Evolutionary conservation across 1,140 invertebrate species (phyloP).

Genomic region (Hesperophylax magnus): DNA sequence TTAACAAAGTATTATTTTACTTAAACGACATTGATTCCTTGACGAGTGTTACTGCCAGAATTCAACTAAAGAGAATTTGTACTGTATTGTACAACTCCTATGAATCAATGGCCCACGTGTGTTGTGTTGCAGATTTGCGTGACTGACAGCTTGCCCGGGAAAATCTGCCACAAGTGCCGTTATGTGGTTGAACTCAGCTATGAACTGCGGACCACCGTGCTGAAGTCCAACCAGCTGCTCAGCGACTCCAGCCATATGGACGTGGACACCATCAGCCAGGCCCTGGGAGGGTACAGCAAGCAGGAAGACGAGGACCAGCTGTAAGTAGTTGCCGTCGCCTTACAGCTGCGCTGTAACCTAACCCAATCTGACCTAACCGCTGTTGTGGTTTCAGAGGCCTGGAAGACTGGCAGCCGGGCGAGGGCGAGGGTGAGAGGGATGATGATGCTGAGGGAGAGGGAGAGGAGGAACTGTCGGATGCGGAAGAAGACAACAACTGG

Average conservation of each 20-base stretch:
- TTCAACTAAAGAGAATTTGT: too few species aligned
- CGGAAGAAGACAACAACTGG: slow-evolving; percentile 2
- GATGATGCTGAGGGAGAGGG: background rate
- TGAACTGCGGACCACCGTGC: slow-evolving; percentile 48
- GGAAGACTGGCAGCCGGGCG: background rate
- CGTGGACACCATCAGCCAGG: slow-evolving; percentile 36
- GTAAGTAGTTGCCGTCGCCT: background rate
- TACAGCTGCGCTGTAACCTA: too few species aligned
- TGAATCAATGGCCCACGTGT: background rate
- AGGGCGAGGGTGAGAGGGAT: background rate
- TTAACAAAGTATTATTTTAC: too few species aligned
- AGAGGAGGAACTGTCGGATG: slow-evolving; percentile 16
- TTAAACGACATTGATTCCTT: too few species aligned
- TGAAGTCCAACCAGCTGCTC: slow-evolving; percentile 52
- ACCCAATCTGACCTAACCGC: too few species aligned
- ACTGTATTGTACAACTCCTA: too few species aligned
- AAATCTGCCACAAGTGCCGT: slow-evolving; percentile 57
- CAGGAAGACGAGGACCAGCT: background rate
- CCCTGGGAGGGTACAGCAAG: background rate
- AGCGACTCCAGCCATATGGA: slow-evolving; percentile 41
- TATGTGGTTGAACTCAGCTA: slow-evolving; percentile 55
- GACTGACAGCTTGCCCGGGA: slow-evolving; percentile 48
- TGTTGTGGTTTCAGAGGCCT: background rate
- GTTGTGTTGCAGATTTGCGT: slow-evolving; percentile 14
- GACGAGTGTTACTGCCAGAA: too few species aligned